These are phyloP conservation scores for Beroe ovata DNA, from an alignment of 37 sponge, comb jelly and placozoan species.

Conservation along the genomic window DNA sequence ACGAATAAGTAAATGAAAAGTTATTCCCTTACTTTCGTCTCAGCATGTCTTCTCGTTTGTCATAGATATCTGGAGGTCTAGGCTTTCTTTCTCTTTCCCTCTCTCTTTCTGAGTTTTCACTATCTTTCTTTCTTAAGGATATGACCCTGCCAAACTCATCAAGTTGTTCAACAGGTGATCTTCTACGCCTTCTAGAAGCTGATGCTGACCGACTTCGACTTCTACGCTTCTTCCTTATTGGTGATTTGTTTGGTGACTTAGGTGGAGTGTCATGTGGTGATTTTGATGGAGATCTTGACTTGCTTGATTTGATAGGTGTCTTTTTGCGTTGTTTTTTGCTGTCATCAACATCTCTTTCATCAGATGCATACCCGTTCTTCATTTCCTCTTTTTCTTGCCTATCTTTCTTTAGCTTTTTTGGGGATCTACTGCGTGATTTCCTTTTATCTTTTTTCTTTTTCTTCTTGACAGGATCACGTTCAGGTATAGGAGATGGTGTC, in stretches of 20 bases:
- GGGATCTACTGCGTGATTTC: conserved; percentile 7
- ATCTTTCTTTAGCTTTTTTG: conserved; percentile 28
- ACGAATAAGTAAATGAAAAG: neutral
- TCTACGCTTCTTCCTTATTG: conserved; percentile 37
- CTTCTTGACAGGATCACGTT: neutral
- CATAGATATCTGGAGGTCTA: conserved; percentile 33
- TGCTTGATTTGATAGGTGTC: neutral
- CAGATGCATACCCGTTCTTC: conserved; percentile 6
- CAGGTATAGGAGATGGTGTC: conserved; percentile 2
- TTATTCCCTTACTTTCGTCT: conserved; percentile 40
- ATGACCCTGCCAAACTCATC: conserved; percentile 64
- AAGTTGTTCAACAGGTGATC: conserved; percentile 57
- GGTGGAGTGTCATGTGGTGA: neutral
- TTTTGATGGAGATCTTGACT: conserved; percentile 49
- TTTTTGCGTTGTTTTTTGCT: conserved; percentile 9
- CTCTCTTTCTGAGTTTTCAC: conserved; percentile 9
- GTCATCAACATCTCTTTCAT: neutral
- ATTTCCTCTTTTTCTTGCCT: neutral
- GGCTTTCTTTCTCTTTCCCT: conserved; percentile 29
- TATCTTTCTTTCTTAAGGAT: conserved; percentile 33
- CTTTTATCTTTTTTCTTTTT: conserved; percentile 54
- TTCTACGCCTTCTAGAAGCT: conserved; percentile 18
- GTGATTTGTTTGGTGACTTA: conserved; percentile 52
- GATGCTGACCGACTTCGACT: conserved; percentile 38
- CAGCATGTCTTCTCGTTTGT: conserved; percentile 57